Evolutionary conservation across 2,113 vertebrate species (phyloP), one percentile per base, ranked within the genome.

Genomic region (Onychostoma macrolepis): DNA sequence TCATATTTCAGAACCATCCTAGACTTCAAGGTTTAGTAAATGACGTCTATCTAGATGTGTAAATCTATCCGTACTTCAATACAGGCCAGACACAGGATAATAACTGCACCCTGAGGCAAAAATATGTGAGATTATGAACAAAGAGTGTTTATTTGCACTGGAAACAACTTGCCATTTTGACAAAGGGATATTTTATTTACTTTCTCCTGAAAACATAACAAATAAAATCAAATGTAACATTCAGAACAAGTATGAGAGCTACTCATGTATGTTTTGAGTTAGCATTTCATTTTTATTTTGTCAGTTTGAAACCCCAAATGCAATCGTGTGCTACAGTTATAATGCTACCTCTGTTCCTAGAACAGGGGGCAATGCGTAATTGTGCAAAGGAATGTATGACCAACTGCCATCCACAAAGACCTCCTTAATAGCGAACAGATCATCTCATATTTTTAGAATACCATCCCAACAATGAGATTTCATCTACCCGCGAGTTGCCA

Each of bases 371-470:
- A 87, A 92, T 50, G 85, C 86, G 74, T 88, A 90, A 88, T 89
- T 78, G 88, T 90, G 71, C 48, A 6, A 24, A 93, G 92, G 93
- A 94, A 93, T 94, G 83, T 89, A 87, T 93, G 93, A 93, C 85
- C 81, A 72, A 43, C 83, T 78, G 79, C 45, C 86, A 12, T 88
- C 90, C 87, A 93, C 92, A 93, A 91, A 92, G 90, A 67, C 78
- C 86, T 89, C 91, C 90, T 88, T 89, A 48, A 74, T 41, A n/a
- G 58, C 53, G 80, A 53, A 85, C 88, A 91, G 88, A 88, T 90
- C 88, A 82, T 88, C 26, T 65, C 87, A 63, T 92, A 93, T 89
- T 93, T 94, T 79, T 93, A 92, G 91, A 90, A 87, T 88, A 87
- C 83, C 56, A 78, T 87, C 83, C 83, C 15, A 85, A 87, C 85